Evolutionary conservation across 2,113 vertebrate species (phyloP).

Genomic region (Tenrec ecaudatus): DNA sequence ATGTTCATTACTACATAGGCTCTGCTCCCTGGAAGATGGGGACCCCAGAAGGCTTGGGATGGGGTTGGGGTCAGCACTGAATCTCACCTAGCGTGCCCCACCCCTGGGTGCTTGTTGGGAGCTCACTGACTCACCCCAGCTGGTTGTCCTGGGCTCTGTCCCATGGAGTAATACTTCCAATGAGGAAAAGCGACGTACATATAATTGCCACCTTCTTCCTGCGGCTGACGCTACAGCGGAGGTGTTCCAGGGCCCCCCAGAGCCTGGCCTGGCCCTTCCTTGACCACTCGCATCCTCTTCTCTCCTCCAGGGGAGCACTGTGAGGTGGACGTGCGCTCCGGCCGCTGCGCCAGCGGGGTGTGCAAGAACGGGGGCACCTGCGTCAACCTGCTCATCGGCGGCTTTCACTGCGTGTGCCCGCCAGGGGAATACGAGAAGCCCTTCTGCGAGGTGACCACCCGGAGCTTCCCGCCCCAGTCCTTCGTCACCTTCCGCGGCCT

Average conservation of each 20-base stretch:
- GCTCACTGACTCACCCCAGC: background rate
- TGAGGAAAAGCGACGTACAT: fast-evolving
- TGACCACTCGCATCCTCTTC: fast-evolving
- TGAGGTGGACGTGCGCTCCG: conserved; percentile 86
- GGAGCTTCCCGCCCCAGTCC: conserved; percentile 89
- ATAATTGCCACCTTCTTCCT: fast-evolving
- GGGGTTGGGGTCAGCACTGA: background rate
- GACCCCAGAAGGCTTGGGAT: background rate
- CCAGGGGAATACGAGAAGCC: conserved; percentile 87
- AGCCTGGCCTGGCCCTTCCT: background rate
- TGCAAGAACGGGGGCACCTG: conserved; percentile 91
- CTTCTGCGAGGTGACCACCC: conserved; percentile 89
- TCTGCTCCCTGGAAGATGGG: background rate
- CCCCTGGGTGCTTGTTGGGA: background rate
- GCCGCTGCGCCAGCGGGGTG: conserved; percentile 87
- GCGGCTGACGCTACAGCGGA: fast-evolving
- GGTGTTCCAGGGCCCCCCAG: fast-evolving
- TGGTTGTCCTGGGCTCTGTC: background rate
- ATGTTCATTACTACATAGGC: fast-evolving
- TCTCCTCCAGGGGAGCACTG: conserved; percentile 87
- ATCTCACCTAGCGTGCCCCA: background rate
- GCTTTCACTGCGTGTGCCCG: conserved; percentile 90
- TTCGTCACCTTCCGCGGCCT: conserved; percentile 91
- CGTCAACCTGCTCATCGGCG: conserved; percentile 89
- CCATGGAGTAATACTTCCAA: too few species aligned